Percentiles rank a stretch among this genome's conserved stretches.
Conservation (phyloP, 2,113 vertebrate species). For the Phalacrocorax pelagicus region DNA sequence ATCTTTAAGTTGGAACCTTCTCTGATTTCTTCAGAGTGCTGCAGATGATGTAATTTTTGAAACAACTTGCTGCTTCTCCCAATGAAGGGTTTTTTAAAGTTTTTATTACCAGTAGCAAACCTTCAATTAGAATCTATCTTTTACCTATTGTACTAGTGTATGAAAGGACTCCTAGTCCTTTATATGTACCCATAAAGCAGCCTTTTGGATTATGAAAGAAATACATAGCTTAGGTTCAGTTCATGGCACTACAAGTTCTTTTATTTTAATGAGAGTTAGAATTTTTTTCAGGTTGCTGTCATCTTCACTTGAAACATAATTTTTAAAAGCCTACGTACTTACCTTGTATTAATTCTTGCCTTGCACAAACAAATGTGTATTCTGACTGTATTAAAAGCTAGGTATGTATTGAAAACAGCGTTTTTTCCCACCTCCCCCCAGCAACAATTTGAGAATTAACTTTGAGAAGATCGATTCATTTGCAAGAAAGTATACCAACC, state of each 20-base stretch:
- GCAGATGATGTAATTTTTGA: neutral
- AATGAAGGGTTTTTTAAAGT: neutral
- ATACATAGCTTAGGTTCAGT: neutral
- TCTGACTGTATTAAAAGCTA: neutral
- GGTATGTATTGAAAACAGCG: neutral
- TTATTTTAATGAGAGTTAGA: neutral
- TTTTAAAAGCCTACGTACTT: neutral
- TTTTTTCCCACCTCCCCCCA: neutral
- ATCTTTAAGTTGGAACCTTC: neutral
- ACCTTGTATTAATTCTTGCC: neutral
- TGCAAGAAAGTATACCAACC: neutral
- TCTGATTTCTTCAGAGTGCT: neutral
- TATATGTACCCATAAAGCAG: neutral
- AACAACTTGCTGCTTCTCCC: neutral
- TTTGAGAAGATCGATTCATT: neutral
- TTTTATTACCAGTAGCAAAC: neutral
- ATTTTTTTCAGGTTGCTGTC: neutral
- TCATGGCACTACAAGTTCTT: neutral
- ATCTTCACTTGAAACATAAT: neutral
- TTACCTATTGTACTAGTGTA: neutral
- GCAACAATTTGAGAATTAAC: neutral
- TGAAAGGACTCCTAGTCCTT: neutral
- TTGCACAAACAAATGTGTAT: neutral
- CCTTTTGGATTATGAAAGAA: neutral
- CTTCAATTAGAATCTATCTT: neutral